A percentile compares a stretch with the other conserved stretches of the same genome.
These are phyloP conservation scores for Phoxinus dragarum DNA, from an alignment of 2,797 vertebrate species.

Conservation along the genomic window DNA sequence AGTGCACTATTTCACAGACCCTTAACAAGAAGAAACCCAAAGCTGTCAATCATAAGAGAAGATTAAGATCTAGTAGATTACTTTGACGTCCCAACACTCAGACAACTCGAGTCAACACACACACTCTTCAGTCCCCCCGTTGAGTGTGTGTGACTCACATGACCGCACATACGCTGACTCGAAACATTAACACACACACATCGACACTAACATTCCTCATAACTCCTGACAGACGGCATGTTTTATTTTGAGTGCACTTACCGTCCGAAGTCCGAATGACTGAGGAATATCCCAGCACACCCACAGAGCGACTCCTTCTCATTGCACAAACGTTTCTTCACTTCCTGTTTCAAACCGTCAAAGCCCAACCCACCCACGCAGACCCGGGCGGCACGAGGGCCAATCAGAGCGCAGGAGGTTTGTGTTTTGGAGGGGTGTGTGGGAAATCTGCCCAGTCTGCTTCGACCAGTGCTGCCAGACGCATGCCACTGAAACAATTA, in stretches of 20 bases:
- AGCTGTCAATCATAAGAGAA: not conserved
- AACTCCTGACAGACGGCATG: constrained; percentile 1
- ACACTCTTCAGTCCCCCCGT: not conserved
- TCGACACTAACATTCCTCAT: constrained; percentile 30
- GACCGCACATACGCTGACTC: constrained; percentile 16
- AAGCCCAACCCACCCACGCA: constrained; percentile 44
- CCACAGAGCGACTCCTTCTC: constrained; percentile 45
- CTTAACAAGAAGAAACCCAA: not conserved
- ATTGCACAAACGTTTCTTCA: constrained; percentile 33
- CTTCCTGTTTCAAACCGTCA: constrained; percentile 54
- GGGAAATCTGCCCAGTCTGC: constrained; percentile 69
- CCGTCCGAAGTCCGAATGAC: constrained; percentile 31
- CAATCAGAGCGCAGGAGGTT: constrained; percentile 48
- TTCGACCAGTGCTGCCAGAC: constrained; percentile 73
- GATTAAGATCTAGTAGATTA: not conserved
- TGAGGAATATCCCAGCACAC: constrained; percentile 42
- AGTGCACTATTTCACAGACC: not conserved
- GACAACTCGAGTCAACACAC: not conserved
- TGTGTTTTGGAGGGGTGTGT: constrained; percentile 32
- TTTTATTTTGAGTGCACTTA: constrained; percentile 43
- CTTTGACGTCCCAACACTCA: not conserved
- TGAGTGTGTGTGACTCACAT: constrained; percentile 46
- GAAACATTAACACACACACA: constrained; percentile 38
- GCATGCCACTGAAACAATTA: constrained; percentile 3
- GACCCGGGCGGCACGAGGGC: constrained; percentile 9